Percentiles rank a stretch among this genome's conserved stretches.
These are phyloP conservation scores for Rhogogaster chlorosoma DNA, from an alignment of 2,888 invertebrate genomes.

Conservation along the genomic window DNA sequence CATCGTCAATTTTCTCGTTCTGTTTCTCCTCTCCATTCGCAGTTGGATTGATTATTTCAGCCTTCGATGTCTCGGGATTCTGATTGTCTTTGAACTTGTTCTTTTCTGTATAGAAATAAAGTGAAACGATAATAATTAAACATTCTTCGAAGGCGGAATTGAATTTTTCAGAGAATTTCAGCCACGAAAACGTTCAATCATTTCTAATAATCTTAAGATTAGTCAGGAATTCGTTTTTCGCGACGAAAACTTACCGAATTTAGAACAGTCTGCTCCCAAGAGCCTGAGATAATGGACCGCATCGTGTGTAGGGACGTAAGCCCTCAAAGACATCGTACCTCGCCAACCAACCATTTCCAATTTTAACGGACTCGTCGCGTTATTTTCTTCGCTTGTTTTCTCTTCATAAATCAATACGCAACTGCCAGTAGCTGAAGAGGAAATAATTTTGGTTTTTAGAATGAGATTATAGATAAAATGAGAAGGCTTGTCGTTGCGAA, in stretches of 20 bases:
- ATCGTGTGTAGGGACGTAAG: slow-evolving; percentile 92
- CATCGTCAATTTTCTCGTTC: slow-evolving; percentile 58
- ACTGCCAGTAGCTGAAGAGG: slow-evolving; percentile 83
- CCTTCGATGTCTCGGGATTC: slow-evolving; percentile 60
- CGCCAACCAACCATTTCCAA: slow-evolving; percentile 94
- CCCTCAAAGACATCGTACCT: slow-evolving; percentile 91
- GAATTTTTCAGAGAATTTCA: neutral
- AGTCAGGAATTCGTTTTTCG: neutral
- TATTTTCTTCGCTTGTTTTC: slow-evolving; percentile 75
- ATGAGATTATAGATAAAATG: slow-evolving; percentile 18
- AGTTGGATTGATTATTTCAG: slow-evolving; percentile 70
- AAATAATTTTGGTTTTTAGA: neutral
- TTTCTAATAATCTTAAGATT: neutral
- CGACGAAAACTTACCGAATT: slow-evolving; percentile 84
- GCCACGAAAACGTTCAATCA: neutral
- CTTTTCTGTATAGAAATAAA: slow-evolving; percentile 79
- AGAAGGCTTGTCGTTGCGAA: neutral
- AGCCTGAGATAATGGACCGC: slow-evolving; percentile 93
- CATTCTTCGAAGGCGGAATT: neutral
- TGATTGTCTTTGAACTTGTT: slow-evolving; percentile 86
- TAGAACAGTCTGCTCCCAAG: slow-evolving; percentile 91
- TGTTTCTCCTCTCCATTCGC: slow-evolving; percentile 63
- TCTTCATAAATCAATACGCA: slow-evolving; percentile 86
- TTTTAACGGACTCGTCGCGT: slow-evolving; percentile 78
- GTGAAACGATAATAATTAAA: slow-evolving; percentile 8